These are phyloP conservation scores for Macrosiphum euphorbiae DNA, from an alignment of 2,888 invertebrate species.

Conservation along the genomic window DNA sequence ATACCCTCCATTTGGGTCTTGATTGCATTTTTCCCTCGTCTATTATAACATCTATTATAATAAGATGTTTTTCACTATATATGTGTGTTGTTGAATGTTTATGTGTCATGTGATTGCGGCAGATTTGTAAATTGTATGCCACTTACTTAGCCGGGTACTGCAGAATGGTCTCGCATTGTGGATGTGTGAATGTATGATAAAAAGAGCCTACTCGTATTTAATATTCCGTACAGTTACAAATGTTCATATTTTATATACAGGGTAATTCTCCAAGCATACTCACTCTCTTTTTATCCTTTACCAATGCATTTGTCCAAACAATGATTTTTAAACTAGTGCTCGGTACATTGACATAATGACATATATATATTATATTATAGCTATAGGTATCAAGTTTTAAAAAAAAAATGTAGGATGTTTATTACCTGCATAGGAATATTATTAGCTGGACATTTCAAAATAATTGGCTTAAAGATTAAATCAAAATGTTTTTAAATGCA, in stretches of 20 bases:
- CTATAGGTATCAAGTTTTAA: background rate
- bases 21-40: slow-evolving; percentile 56
- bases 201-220: background rate
- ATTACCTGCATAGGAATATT: too few relatives aligned
- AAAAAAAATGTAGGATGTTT: background rate
- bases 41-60: slow-evolving; percentile 28
- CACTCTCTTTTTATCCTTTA: background rate
- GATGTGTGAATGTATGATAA: background rate
- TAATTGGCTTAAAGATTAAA: background rate
- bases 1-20: slow-evolving; percentile 36
- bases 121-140: slow-evolving; percentile 22
- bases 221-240: background rate
- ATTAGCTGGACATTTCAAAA: background rate
- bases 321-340: background rate
- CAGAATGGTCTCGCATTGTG: background rate
- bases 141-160: background rate
- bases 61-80: slow-evolving; percentile 21
- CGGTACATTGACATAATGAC: background rate
- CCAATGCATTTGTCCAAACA: background rate
- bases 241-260: background rate
- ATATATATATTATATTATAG: background rate
- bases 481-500: background rate
- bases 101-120: background rate
- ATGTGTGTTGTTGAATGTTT: background rate
- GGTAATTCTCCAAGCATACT: background rate